Evolutionary conservation across 2,888 invertebrate species (phyloP).

Genomic region (Aradus depressus): DNA sequence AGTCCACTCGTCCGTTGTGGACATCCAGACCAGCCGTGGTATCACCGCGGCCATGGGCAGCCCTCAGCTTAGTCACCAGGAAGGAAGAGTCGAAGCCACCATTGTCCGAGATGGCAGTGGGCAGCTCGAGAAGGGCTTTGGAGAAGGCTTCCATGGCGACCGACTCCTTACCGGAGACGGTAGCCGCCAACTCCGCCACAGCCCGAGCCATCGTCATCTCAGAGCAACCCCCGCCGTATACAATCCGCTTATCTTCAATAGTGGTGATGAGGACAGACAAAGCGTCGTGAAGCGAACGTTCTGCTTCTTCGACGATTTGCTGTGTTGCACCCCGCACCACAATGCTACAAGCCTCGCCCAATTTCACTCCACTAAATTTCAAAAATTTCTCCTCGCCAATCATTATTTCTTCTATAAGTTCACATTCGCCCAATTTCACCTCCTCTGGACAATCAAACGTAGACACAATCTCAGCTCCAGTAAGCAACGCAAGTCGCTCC

Average conservation of each 20-base stretch:
- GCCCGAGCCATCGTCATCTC: conserved; percentile 97
- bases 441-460: conserved; percentile 91
- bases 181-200: conserved; percentile 69
- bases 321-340: conserved; percentile 96
- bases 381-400: conserved; percentile 93
- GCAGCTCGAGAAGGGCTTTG: conserved; percentile 75
- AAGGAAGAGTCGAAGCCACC: conserved; percentile 97
- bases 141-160: conserved; percentile 95
- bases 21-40: conserved; percentile 69
- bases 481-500: conserved; percentile 90
- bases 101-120: conserved; percentile 94
- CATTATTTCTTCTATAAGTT: conserved; percentile 92
- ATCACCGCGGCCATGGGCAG: conserved; percentile 75
- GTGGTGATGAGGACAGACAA: conserved; percentile 93
- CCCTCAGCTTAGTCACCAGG: conserved; percentile 76
- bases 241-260: conserved; percentile 81
- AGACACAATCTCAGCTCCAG: conserved; percentile 96
- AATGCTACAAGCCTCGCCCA: conserved; percentile 95
- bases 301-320: conserved; percentile 97
- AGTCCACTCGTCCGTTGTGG: conserved; percentile 73
- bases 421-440: conserved; percentile 88
- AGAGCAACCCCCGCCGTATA: conserved; percentile 87
- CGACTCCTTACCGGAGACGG: conserved; percentile 92
- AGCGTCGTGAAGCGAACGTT: conserved; percentile 95
- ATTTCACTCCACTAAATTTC: conserved; percentile 85